These are phyloP conservation scores for Sminthurides aquaticus DNA, from an alignment of 2,888 invertebrate genomes.

Conservation along the genomic window DNA sequence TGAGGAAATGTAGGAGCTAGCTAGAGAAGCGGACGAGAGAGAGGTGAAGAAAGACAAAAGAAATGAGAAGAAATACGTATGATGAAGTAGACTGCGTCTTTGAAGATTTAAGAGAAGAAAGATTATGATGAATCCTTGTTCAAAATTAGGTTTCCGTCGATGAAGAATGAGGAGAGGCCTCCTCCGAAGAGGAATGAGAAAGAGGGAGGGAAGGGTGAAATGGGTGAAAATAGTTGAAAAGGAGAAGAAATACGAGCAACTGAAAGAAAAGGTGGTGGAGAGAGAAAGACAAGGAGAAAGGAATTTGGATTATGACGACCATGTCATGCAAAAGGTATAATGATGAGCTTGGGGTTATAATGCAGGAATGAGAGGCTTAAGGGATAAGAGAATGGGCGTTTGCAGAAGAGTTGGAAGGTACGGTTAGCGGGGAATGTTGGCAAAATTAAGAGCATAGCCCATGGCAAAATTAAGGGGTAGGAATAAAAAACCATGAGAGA, in stretches of 20 bases:
- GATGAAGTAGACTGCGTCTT: conserved; percentile 5
- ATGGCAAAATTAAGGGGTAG: too few relatives aligned
- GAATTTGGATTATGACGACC: not conserved
- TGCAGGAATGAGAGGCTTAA: too few relatives aligned
- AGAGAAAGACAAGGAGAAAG: not conserved
- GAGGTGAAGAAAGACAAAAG: not conserved
- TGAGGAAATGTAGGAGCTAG: not conserved
- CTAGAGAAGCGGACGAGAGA: conserved; percentile 1
- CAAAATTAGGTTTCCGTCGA: conserved; percentile 27
- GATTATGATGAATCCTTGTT: conserved; percentile 18
- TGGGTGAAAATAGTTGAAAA: too few relatives aligned
- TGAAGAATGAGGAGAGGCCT: conserved; percentile 4
- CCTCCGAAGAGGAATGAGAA: too few relatives aligned
- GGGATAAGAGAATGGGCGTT: too few relatives aligned
- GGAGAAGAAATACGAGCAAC: not conserved
- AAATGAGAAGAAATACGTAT: not conserved
- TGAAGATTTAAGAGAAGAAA: conserved; percentile 16
- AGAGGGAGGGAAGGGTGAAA: too few relatives aligned
- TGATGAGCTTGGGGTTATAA: not conserved
- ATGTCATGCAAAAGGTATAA: not conserved
- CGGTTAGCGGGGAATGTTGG: too few relatives aligned
- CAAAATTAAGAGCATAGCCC: too few relatives aligned
- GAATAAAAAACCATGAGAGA: too few relatives aligned
- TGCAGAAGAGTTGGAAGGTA: too few relatives aligned
- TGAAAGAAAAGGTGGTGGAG: not conserved